A percentile compares a stretch with the other conserved stretches of the same genome.
These are phyloP conservation scores for Pangasianodon gigas DNA, from an alignment of 2,113 vertebrate species.

Conservation along the genomic window DNA sequence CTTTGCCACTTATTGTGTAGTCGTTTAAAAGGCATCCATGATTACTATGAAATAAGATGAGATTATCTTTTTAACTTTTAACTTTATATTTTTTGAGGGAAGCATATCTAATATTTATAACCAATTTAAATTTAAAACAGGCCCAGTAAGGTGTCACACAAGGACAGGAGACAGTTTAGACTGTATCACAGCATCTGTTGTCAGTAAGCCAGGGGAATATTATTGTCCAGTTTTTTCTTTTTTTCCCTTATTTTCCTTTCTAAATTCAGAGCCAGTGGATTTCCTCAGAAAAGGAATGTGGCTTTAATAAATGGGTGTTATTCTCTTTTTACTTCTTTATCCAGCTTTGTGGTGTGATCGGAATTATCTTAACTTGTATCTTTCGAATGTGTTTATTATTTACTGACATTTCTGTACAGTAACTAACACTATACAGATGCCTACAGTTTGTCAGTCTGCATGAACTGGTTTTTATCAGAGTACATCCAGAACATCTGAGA, in stretches of 20 bases:
- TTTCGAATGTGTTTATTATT: not conserved
- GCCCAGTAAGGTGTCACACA: not conserved
- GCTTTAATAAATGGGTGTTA: not conserved
- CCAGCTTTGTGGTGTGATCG: not conserved
- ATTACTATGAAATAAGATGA: too few species aligned
- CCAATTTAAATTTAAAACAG: not conserved
- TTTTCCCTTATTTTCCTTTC: not conserved
- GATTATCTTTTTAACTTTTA: too few species aligned
- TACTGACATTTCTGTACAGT: conserved; percentile 1
- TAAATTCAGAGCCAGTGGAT: not conserved
- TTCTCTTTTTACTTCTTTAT: not conserved
- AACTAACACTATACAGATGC: not conserved
- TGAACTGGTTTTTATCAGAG: conserved; percentile 1
- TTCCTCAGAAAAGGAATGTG: not conserved
- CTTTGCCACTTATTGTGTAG: too few species aligned
- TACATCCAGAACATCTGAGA: not conserved
- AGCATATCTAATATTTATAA: not conserved
- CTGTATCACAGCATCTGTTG: not conserved
- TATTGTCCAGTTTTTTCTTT: not conserved
- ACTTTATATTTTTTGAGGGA: too few species aligned
- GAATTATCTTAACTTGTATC: not conserved
- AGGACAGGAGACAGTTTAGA: not conserved
- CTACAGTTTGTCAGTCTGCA: not conserved
- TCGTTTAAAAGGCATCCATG: too few species aligned
- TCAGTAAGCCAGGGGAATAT: not conserved